A percentile compares a stretch with the other conserved stretches of the same genome.
Conservation (phyloP, 2,888 invertebrate species). For the Shargacucullia verbasci region DNA sequence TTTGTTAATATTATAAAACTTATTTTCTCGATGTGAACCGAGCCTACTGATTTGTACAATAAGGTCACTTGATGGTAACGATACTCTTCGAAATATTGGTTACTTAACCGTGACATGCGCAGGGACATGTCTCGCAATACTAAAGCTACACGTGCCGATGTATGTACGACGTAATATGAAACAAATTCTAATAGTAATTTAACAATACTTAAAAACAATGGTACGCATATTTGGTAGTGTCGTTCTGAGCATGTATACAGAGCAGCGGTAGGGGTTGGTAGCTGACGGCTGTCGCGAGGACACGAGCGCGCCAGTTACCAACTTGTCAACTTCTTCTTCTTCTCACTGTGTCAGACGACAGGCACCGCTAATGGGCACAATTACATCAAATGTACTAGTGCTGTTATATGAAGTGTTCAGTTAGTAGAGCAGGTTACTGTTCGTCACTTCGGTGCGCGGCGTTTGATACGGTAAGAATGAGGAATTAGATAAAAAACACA, state of each 20-base stretch:
- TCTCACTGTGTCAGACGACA: no score
- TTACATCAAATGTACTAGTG: no score
- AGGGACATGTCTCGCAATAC: background rate
- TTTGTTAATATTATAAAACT: constrained; percentile 4
- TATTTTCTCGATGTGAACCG: constrained; percentile 5
- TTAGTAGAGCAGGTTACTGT: no score
- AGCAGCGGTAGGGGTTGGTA: no score
- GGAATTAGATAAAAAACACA: no score
- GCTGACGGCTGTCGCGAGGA: no score
- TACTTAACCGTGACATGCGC: background rate
- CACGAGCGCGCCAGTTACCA: no score
- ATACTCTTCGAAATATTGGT: background rate
- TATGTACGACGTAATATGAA: background rate
- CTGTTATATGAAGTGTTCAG: no score
- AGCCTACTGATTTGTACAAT: constrained; percentile 22
- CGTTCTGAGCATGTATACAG: constrained; percentile 6
- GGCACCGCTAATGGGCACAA: no score
- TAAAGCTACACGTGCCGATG: constrained; percentile 3
- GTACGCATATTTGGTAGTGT: constrained; percentile 34
- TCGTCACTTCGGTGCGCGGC: no score
- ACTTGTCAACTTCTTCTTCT: no score
- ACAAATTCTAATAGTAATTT: background rate
- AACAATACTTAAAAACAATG: constrained; percentile 19
- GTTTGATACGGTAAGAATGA: no score
- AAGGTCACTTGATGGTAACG: constrained; percentile 9